Conservation (phyloP, 2,113 vertebrate genomes). For the Tachysurus vachellii region DNA sequence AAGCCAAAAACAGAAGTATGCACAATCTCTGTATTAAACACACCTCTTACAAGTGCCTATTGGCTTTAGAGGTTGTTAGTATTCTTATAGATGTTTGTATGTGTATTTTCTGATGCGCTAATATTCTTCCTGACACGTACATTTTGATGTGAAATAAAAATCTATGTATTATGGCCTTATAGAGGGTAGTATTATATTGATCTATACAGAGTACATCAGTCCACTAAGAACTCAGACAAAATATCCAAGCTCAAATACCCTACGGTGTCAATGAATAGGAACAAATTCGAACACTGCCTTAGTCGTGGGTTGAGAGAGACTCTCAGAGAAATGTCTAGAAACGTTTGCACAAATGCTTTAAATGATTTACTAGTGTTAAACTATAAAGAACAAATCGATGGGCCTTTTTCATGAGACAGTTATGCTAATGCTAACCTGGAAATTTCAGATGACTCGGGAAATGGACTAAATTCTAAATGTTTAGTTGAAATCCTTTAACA, state of each 20-base stretch:
- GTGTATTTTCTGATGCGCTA: neutral
- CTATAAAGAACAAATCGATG: neutral
- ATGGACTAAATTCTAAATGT: neutral
- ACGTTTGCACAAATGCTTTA: constrained; percentile 29
- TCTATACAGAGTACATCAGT: neutral
- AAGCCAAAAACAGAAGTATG: neutral
- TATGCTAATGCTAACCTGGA: neutral
- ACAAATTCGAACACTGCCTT: neutral
- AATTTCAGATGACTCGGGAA: neutral
- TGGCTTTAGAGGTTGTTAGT: neutral
- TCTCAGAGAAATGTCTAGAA: neutral
- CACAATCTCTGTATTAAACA: too few species aligned
- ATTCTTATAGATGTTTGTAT: neutral
- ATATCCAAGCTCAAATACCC: neutral
- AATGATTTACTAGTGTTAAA: neutral
- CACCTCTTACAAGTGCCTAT: neutral
- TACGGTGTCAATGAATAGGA: too few species aligned
- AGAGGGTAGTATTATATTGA: neutral
- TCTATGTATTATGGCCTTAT: neutral
- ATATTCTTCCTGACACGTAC: neutral
- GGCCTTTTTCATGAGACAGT: neutral
- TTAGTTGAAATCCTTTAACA: neutral
- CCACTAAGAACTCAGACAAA: neutral
- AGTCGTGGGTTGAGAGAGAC: constrained; percentile 1
- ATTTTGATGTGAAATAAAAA: neutral